phyloP scores from a whole-genome alignment of 2,888 invertebrate genomes.

The Coleophora flavipennella region DNA sequence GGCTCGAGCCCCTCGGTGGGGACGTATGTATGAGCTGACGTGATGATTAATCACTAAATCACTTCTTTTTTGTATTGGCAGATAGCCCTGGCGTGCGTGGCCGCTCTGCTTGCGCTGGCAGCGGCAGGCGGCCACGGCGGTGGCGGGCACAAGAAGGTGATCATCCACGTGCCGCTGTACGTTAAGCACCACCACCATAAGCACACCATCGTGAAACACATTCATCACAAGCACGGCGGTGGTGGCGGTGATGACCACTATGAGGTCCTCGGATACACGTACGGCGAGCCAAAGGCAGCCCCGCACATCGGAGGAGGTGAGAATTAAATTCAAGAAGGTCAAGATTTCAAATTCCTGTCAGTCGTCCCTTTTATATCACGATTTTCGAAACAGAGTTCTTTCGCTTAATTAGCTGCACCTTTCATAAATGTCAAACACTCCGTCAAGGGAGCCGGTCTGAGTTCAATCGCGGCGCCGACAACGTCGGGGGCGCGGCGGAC shows the following conservation, averaged over 20 bases:
- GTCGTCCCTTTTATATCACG: too few species aligned
- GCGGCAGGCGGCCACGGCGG: slow-evolving; percentile 64
- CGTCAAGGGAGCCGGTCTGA: too few species aligned
- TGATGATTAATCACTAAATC: too few species aligned
- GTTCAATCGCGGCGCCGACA: too few species aligned
- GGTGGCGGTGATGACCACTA: slow-evolving; percentile 75
- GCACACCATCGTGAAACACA: slow-evolving; percentile 82
- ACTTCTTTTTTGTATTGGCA: slow-evolving; percentile 24
- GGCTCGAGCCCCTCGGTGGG: too few species aligned
- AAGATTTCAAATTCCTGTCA: not conserved
- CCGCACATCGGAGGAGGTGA: slow-evolving; percentile 60
- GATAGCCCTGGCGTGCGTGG: slow-evolving; percentile 51
- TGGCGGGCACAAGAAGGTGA: slow-evolving; percentile 77
- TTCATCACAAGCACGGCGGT: slow-evolving; percentile 75
- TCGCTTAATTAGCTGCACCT: too few species aligned
- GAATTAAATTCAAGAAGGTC: not conserved
- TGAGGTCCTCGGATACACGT: slow-evolving; percentile 78
- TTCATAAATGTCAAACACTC: too few species aligned
- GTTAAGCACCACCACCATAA: slow-evolving; percentile 85
- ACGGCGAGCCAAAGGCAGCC: slow-evolving; percentile 74
- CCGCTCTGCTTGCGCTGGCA: slow-evolving; percentile 41
- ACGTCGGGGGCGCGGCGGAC: too few species aligned
- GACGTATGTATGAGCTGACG: too few species aligned
- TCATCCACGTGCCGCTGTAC: slow-evolving; percentile 85
- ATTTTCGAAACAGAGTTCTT: too few species aligned